Base-by-base conservation (phyloP, 92 coral and sea anemone genomes). In the Palythoa heliodiscus region DNA sequence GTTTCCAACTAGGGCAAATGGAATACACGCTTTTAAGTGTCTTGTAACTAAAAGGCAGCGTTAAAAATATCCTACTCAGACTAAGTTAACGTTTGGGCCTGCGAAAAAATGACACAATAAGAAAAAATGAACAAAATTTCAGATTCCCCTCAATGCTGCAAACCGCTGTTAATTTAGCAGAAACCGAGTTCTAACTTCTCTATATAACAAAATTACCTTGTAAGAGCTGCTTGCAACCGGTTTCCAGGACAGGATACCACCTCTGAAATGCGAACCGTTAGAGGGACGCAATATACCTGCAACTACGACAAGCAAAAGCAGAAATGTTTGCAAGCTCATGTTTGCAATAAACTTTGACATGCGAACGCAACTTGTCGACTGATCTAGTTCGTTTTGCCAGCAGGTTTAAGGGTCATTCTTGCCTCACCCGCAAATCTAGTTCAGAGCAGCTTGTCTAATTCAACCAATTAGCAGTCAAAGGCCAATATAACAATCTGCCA, bases 191-290 rank as follows among this genome's bases (percentile, higher is more conserved):
- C 48, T 7, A 43, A 43, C 48, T 43, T 43, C 8, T 43, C 48
- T 43, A 43, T 43, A 4, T 43, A 43, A 43, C 48, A 43, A 7
- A 43, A 4, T 72, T 43, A 72, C 76, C 76, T 72, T 16, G 17
- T 3, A 40, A 7, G 64, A 10, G 55, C 43, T 67, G 58, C 25
- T 13, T 17, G 7, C 70, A 39, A 24, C 91, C 14, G 86, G 86
- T 58, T 73, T 84, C 91, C 91, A 88, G 17, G 70, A 52, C 10
- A 88, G n/a, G 39, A 43, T 50, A 17, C 91, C 91, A 69, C 91
- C 91, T 43, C 88, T 86, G 80, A 88, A 88, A 54, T 88, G 91
- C n/a, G 91, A 88, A 4, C 82, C 82, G n/a, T 43, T 55, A 2
- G 50, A 38, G 8, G 64, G 29, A 39, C 29, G 29, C 15, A 55